Evolutionary conservation across 2,113 vertebrate species (phyloP).

Genomic region (Lagopus leucura): DNA sequence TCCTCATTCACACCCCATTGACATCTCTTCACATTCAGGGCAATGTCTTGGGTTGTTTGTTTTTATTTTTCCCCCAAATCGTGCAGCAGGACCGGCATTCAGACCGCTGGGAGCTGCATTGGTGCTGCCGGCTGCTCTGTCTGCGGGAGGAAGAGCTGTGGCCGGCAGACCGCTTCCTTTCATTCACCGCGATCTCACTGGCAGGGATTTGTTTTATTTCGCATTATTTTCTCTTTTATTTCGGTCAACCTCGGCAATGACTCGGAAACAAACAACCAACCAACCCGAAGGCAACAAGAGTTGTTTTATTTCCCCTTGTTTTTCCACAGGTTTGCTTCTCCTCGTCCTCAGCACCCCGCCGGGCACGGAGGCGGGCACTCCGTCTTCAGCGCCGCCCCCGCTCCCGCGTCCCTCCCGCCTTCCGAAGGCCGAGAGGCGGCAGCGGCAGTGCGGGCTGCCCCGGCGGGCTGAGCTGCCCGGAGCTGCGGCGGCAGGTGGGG

Average conservation of each 20-base stretch:
- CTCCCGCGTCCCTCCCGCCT: not conserved
- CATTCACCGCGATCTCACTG: no score
- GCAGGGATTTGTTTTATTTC: not conserved
- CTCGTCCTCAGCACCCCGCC: no score
- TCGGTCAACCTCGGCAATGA: no score
- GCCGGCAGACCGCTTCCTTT: not conserved
- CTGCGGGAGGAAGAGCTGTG: not conserved
- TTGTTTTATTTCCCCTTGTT: not conserved
- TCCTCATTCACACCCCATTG: not conserved
- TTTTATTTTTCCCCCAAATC: accelerated
- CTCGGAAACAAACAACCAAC: no score
- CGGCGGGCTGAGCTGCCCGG: accelerated
- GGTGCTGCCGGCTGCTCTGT: not conserved
- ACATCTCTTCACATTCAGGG: not conserved
- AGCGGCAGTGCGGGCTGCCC: accelerated
- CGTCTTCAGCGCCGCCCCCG: not conserved
- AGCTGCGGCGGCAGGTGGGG: not conserved
- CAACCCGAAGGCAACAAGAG: not conserved
- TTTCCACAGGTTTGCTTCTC: not conserved
- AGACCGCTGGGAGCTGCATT: accelerated
- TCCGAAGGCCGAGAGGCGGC: not conserved
- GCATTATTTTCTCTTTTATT: no score
- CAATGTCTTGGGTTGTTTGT: not conserved
- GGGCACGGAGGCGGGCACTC: no score
- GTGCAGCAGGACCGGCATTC: accelerated